Base-by-base conservation (phyloP, 2,797 vertebrate genomes). In the Cygnus olor region DNA sequence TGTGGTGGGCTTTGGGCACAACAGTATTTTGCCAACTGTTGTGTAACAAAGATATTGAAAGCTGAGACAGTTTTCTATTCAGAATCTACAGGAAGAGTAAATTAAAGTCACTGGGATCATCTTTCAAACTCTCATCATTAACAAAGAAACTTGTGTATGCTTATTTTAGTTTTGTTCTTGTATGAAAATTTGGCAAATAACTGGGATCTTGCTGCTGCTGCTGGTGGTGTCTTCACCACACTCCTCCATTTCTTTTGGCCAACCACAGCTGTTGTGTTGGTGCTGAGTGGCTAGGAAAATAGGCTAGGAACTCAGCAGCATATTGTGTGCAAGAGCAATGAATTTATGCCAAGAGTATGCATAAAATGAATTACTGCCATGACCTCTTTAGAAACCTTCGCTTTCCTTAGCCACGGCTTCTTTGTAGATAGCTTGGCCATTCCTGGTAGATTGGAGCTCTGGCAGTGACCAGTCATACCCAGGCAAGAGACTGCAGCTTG, bases 211-310 rank as follows among this genome's bases (percentile, higher is more conserved):
- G 56, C 68, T 97, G 68, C 80, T 93, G 90, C 73, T 94, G 86
- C 68, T 95, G 61, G 60, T 95, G 73, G 84, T 95, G 92, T 97
- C 84, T 96, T 96, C 94, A 89, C 91, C 89, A 95, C 92, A 69
- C 77, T 91, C 70, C 56, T 93, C 79, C 74, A 32, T 76, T 95
- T 83, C 76, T 89, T 94, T 0, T 0, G 58, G 92, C 92, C 93
- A 95, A 65, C 86, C 80, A 63, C 94, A 94, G 93, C 77, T 94
- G 95, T 85, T 90, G 45, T 71, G 69, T 36, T 92, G 93, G 76
- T 95, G 94, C 89, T 94, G 90, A 96, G 82, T 93, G 89, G 54
- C 76, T 96, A 40, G 54, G 81, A 96, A 95, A 96, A 96, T 92
- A 94, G n/a, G n/a, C n/a, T n/a, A n/a, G 87, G 90, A 94, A 79